Base-by-base conservation (phyloP, 2,888 invertebrate genomes). In the Lysandra coridon region DNA sequence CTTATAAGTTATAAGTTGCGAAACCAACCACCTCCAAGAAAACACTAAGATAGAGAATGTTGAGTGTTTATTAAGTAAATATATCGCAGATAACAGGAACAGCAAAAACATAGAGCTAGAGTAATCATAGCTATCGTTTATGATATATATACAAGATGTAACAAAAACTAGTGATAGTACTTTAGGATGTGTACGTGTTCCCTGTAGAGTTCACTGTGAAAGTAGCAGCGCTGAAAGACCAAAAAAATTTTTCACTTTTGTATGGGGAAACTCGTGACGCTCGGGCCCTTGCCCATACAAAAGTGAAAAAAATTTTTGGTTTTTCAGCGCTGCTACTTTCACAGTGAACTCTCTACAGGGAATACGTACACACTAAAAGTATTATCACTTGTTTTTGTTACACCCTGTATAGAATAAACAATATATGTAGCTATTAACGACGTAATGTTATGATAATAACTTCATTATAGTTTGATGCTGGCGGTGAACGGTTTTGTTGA, bases 401-500 rank as follows among this genome's bases (percentile, higher is more conserved):
- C 0, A 23, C 23, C 23, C 23, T 23, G 23, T 23, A 23, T 69
- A 33, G 69, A 33, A 69, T 33, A 33, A 33, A 69, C 33, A 69
- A 23, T n/a, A 7, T 60, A 37, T 4, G 1, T 33, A n/a, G 23
- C 33, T 33, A 69, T 33, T 23, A 62, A 7, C 4, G 7, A 10
- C 7, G 1, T 30, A 30, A 69, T 14, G 14, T 12, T 62, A 69
- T 33, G 12, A 69, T 69, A 69, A 69, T 69, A 69, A 69, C 69
- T 69, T 76, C 76, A 76, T 57, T 76, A 76, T 30, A 76, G 17
- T 76, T 76, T 76, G 76, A 76, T 76, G 57, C 33, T 30, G 12
- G 49, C 53, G 30, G 14, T 30, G 53, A 30, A 76, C 74, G 76
- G n/a, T 75, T 73, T 7, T 44, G 49, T 76, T 76, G 30, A 53